Percentiles rank a stretch among this genome's conserved stretches.
Evolutionary conservation across 1,140 invertebrate genomes (phyloP).

Genomic region (Bombus confusus): DNA sequence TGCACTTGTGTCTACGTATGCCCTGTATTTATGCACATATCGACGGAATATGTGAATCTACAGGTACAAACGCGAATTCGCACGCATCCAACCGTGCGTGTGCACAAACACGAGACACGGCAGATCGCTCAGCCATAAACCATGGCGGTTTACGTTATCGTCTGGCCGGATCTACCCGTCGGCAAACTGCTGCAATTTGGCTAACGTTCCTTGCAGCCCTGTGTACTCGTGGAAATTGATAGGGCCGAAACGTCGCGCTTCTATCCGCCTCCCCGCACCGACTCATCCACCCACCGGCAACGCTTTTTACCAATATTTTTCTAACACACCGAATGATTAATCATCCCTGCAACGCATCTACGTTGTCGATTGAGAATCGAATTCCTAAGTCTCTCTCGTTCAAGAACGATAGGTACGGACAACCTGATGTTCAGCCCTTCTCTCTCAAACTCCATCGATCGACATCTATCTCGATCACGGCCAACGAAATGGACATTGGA

Average conservation of each 20-base stretch:
- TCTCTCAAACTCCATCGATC: background rate
- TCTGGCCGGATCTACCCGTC: constrained; percentile 64
- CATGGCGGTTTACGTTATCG: constrained; percentile 70
- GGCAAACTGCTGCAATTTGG: constrained; percentile 69
- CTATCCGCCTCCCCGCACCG: background rate
- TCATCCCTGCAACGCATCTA: background rate
- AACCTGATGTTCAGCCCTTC: background rate
- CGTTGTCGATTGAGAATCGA: background rate
- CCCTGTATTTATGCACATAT: constrained; percentile 39
- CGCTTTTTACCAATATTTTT: constrained; percentile 36
- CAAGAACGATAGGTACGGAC: too few species aligned
- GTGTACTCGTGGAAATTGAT: constrained; percentile 56
- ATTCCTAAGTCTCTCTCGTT: too few species aligned
- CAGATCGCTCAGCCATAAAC: constrained; percentile 63
- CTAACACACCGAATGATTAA: background rate
- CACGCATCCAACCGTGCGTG: constrained; percentile 32
- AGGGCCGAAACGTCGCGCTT: constrained; percentile 26
- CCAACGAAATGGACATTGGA: background rate
- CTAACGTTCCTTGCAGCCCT: constrained; percentile 59
- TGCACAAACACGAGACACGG: constrained; percentile 49
- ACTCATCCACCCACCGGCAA: background rate
- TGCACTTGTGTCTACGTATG: constrained; percentile 28
- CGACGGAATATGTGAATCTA: constrained; percentile 39
- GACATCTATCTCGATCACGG: background rate
- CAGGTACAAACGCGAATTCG: constrained; percentile 17